These are phyloP conservation scores for Mastomys natalensis DNA, from an alignment of 2,113 vertebrate species.

Conservation along the genomic window DNA sequence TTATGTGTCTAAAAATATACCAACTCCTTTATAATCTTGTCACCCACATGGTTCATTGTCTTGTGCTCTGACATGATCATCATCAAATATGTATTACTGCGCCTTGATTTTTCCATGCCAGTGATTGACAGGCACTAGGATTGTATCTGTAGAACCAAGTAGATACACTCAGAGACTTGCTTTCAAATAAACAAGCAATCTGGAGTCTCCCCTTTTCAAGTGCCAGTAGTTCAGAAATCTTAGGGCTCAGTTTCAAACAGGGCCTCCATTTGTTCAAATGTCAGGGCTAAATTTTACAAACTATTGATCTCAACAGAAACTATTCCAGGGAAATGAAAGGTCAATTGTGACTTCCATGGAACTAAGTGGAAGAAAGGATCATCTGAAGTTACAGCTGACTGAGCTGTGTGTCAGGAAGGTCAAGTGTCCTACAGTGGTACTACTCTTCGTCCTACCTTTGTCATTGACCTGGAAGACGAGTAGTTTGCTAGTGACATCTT, in stretches of 20 bases:
- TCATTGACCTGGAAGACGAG: not conserved
- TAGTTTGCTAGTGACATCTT: rapidly evolving
- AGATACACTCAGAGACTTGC: not conserved
- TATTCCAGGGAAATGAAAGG: not conserved
- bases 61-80: not conserved
- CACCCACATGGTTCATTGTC: too few species aligned
- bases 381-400: not conserved
- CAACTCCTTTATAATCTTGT: not conserved
- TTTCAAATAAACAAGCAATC: not conserved
- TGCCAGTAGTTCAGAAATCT: not conserved
- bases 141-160: not conserved
- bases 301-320: not conserved
- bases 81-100: not conserved
- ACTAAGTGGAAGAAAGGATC: not conserved
- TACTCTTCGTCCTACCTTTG: not conserved
- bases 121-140: not conserved
- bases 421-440: not conserved
- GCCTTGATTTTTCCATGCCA: not conserved
- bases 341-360: not conserved
- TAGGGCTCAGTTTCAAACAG: not conserved
- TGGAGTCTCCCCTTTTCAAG: not conserved
- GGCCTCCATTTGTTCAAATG: not conserved
- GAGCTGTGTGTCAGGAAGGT: not conserved
- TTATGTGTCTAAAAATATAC: not conserved
- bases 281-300: not conserved